Base-by-base conservation (phyloP, 2,797 vertebrate genomes). In the Semotilus atromaculatus region DNA sequence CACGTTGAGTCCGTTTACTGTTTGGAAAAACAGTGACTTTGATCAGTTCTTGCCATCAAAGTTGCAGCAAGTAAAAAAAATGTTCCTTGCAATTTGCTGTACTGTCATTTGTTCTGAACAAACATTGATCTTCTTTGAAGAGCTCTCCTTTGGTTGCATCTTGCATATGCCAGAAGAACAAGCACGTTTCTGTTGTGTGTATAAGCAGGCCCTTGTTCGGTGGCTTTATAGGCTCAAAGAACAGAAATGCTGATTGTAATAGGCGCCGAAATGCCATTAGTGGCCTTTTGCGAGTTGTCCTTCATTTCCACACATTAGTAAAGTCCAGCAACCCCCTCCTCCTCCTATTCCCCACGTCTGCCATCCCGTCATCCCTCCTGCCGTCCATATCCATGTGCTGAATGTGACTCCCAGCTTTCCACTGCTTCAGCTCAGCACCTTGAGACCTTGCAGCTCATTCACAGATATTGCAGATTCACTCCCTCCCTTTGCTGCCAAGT, bases 401-500 rank as follows among this genome's bases (percentile, higher is more conserved):
- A 86, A 68, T 16, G 80, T 48, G 67, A 81, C 53, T 53, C 45
- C 26, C 58, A 64, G 40, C 23, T 23, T 70, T 70, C 62, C 72
- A 70, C 77, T 21, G 38, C 34, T 87, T 29, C 74, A 34, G 48
- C 62, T 77, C 45, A 81, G 76, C 75, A 83, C 58, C 21, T 74
- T n/a, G 40, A 81, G 75, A 34, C 74, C 62, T 31, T 77, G 74
- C 80, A 71, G 82, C 70, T 89, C 86, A 80, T 89, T 87, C 79
- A 89, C 83, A 87, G 81, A 84, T 83, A 76, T 85, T 51, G 67
- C n/a, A 38, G 58, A 75, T 85, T 85, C 82, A 62, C 87, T 85
- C 53, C 64, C 70, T 80, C 71, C 77, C 51, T 83, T 62, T 82
- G 82, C 85, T 79, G 80, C 80, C 62, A 34, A 72, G 81, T 38